These are phyloP conservation scores for Rhinophrynus dorsalis DNA, from an alignment of 2,797 vertebrate genomes.

Conservation along the genomic window DNA sequence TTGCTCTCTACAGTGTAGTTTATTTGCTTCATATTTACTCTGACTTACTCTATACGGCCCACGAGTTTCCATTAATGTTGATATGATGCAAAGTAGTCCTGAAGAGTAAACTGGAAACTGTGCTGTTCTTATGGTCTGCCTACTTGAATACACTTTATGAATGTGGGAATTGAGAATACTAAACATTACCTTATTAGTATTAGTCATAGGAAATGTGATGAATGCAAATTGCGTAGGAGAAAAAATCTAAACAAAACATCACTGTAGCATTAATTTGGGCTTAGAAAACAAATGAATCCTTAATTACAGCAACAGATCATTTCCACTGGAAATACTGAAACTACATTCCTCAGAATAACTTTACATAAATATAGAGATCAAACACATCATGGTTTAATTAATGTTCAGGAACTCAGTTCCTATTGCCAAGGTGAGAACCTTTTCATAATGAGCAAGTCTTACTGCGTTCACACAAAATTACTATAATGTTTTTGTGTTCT, in stretches of 20 bases:
- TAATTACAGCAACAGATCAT: not conserved
- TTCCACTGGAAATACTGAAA: not conserved
- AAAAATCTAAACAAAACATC: not conserved
- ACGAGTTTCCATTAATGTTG: no score
- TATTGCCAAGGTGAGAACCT: constrained; percentile 6
- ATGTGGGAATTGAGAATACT: not conserved
- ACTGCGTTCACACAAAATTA: not conserved
- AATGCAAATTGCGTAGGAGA: not conserved
- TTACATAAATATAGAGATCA: not conserved
- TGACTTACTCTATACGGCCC: no score
- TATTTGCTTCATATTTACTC: no score
- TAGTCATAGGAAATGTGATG: not conserved
- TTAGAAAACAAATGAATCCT: constrained; percentile 3
- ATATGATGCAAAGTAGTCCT: no score
- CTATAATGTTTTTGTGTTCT: not conserved
- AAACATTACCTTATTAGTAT: not conserved
- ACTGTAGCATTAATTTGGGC: not conserved
- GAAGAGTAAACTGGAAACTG: no score
- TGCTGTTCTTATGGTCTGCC: no score
- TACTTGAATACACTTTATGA: not conserved
- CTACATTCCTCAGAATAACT: not conserved
- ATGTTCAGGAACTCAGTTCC: not conserved
- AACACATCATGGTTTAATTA: constrained; percentile 7
- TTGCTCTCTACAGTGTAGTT: no score
- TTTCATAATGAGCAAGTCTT: not conserved